A percentile compares a stretch with the other conserved stretches of the same genome.
phyloP scores from a whole-genome alignment of 1,140 invertebrate genomes.

The Mycetomoellerius zeteki region DNA sequence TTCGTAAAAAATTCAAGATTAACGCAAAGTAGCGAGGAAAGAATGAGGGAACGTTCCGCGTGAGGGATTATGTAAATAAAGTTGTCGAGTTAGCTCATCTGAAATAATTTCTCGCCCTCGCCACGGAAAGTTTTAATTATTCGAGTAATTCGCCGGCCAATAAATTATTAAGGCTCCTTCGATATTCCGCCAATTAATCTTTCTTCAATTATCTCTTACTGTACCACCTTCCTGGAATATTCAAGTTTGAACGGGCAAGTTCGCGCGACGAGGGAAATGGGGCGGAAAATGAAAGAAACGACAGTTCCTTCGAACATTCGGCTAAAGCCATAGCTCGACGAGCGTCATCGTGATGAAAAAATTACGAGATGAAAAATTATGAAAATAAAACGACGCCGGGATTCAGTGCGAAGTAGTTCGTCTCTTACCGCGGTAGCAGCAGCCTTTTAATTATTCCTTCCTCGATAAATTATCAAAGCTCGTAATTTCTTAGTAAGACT shows the following conservation, averaged over 20 bases:
- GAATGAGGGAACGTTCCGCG: conserved; percentile 1
- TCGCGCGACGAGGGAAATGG: conserved; percentile 26
- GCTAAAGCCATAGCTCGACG: conserved; percentile 20
- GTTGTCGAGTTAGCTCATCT: conserved; percentile 40
- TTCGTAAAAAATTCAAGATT: conserved; percentile 27
- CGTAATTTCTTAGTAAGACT: conserved; percentile 55
- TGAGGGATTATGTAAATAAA: conserved; percentile 57
- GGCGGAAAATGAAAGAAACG: conserved; percentile 58
- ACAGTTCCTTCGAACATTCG: conserved; percentile 44
- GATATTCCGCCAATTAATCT: conserved; percentile 65
- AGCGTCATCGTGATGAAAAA: conserved; percentile 24
- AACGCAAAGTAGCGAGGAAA: neutral
- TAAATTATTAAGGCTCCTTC: conserved; percentile 60
- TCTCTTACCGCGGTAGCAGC: conserved; percentile 16
- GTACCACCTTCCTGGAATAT: conserved; percentile 33
- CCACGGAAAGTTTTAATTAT: conserved; percentile 54
- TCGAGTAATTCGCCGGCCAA: conserved; percentile 57
- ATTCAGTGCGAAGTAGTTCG: conserved; percentile 39
- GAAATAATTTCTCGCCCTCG: conserved; percentile 44
- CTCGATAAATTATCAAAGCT: conserved; percentile 54
- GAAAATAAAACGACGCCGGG: conserved; percentile 53
- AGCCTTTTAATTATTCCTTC: conserved; percentile 56
- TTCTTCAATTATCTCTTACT: conserved; percentile 51
- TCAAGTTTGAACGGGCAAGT: conserved; percentile 16
- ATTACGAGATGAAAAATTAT: conserved; percentile 55